Evolutionary conservation across 2,797 vertebrate genomes (phyloP), one percentile per base, ranked within the genome.

Genomic region (Labroides dimidiatus): DNA sequence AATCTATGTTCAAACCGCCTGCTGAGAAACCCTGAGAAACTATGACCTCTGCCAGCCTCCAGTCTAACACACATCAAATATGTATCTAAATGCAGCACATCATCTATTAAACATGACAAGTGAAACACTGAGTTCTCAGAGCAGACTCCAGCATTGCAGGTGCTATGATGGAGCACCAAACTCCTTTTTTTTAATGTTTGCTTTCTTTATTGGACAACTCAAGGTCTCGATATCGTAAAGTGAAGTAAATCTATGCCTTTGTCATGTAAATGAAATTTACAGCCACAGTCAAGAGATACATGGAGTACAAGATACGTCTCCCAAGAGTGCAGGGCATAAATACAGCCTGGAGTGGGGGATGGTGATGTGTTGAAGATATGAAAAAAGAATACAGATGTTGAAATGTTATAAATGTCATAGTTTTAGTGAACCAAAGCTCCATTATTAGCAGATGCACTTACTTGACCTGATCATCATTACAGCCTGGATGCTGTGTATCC

Each of bases 61-160:
- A 43, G 69, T 69, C 72, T 42, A 49, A 64, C 41, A 52, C 54
- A 23, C 79, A 91, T 91, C 77, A 92, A 89, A 90, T 88, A 85
- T 88, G 86, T 44, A 90, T 87, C 64, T 15, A 63, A 64, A 67
- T 19, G 39, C 44, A 73, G 67, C 20, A 11, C 56, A 33, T 72
- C 63, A 85, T 91, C 68, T 79, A 89, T 89, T 84, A 90, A 86
- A 78, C 78, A 91, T 85, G 68, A 47, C 21, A 2, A 64, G 45
- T 51, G 71, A 77, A 62, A 41, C 36, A 56, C 71, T 64, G 67
- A 71, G 64, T 67, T 79, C 68, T 67, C 50, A 60, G 36, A 55
- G 49, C 66, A 65, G 53, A 67, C 20, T 43, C 0, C 3, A 54
- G 52, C 48, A 24, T 52, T 64, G 50, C 50, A 59, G 61, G 20